These are phyloP conservation scores for Syritta pipiens DNA, from an alignment of 2,888 invertebrate species.

Conservation along the genomic window DNA sequence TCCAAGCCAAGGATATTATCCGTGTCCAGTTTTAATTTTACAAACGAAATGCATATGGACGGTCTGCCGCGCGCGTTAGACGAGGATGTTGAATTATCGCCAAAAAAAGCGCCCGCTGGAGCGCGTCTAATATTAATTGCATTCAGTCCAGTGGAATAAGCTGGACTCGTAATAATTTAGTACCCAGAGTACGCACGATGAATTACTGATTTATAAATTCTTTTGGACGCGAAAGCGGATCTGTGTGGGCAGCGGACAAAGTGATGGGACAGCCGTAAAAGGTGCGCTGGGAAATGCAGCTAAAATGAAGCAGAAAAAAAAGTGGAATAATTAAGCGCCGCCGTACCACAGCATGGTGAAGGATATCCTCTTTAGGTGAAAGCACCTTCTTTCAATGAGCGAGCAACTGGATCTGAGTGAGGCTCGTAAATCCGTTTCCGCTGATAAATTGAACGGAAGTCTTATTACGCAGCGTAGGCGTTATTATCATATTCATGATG, in stretches of 20 bases:
- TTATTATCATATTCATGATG: background rate
- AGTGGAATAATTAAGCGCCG: constrained; percentile 42
- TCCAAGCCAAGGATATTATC: constrained; percentile 7
- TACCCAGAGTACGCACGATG: constrained; percentile 6
- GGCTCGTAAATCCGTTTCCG: constrained; percentile 37
- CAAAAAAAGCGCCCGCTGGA: constrained; percentile 27
- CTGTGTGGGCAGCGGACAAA: no score
- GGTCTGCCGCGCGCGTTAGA: background rate
- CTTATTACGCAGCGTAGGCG: constrained; percentile 35
- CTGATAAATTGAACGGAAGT: constrained; percentile 57
- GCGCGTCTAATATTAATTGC: constrained; percentile 61
- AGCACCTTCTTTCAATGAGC: no score
- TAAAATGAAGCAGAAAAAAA: constrained; percentile 17
- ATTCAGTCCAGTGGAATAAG: constrained; percentile 48
- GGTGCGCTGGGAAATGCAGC: constrained; percentile 1
- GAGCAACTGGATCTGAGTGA: constrained; percentile 20
- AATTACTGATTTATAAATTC: constrained; percentile 28
- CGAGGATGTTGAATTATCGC: background rate
- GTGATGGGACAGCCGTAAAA: background rate
- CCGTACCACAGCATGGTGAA: constrained; percentile 14
- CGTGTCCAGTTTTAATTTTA: constrained; percentile 14
- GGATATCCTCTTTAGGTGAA: constrained; percentile 40
- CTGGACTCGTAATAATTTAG: constrained; percentile 49
- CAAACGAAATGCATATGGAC: constrained; percentile 18
- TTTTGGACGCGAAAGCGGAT: constrained; percentile 4